Evolutionary conservation across 2,888 invertebrate genomes (phyloP), one percentile per base, ranked within the genome.

Genomic region (Deroplatys truncata): DNA sequence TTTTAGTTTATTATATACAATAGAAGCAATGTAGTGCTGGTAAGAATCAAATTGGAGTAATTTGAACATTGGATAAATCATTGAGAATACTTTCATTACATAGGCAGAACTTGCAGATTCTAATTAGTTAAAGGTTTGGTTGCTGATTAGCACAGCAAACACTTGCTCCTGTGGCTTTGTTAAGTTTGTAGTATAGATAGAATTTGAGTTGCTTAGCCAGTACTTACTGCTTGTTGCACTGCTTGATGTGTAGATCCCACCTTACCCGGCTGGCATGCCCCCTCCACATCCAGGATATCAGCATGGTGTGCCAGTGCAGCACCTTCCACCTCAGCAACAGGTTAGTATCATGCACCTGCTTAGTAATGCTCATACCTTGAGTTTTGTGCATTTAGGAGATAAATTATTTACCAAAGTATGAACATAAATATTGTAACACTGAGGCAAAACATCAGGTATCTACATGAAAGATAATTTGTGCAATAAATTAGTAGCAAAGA

Each of bases 221-320:
- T 72, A 72, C 56, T 85, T 88, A 82, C 83, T 28, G 28, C 28
- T 72, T 13, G 72, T 85, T 28, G 82, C 82, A 84, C 84, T 49
- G 82, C 29, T 84, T 91, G 87, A 84, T 86, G 72, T 88, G 43
- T 89, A 91, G 91, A 90, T 92, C 82, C 92, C 92, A 16, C 92
- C 92, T 20, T 91, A 91, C 72, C 91, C 91, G 85, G 90, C 89
- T 82, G 90, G 89, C 89, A 90, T 91, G 83, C 90, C 90, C 72
- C 89, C 89, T 72, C 90, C 89, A 72, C 90, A 89, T 31, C 89
- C 86, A 84, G 90, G 90, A 28, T 90, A 90, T 89, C 90, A 90
- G 83, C 90, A 89, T 25, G 86, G 56, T 82, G 84, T 86, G 28
- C 89, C 88, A 56, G 89, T 84, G 35, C 90, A 89, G 28, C 90